Evolutionary conservation across 2,888 invertebrate genomes (phyloP).

Genomic region (Drosophila neoperkinsi): DNA sequence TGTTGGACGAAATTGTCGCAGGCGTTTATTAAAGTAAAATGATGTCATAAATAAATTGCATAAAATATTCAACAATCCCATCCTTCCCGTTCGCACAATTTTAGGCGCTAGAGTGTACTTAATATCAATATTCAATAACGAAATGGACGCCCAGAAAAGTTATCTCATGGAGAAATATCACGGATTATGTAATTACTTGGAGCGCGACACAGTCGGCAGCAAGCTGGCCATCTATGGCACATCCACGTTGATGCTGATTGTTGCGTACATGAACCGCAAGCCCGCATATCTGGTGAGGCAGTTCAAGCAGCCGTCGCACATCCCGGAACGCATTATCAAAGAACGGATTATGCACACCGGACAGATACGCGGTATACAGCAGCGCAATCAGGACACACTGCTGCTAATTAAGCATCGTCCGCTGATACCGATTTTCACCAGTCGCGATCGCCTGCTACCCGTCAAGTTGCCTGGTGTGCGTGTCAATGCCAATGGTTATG

Average conservation of each 20-base stretch:
- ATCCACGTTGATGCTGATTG: constrained; percentile 74
- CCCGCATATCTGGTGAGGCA: constrained; percentile 81
- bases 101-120: constrained; percentile 59
- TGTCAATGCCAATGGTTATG: constrained; percentile 83
- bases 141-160: constrained; percentile 62
- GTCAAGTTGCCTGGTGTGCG: constrained; percentile 82
- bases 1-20: constrained; percentile 37
- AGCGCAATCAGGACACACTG: constrained; percentile 78
- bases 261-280: constrained; percentile 78
- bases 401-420: constrained; percentile 80
- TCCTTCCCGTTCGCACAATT: constrained; percentile 34
- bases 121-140: constrained; percentile 29
- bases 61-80: constrained; percentile 48
- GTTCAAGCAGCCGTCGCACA: constrained; percentile 82
- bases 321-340: constrained; percentile 79
- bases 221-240: constrained; percentile 79
- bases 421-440: constrained; percentile 76
- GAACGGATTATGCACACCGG: constrained; percentile 82
- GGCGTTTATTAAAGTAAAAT: constrained; percentile 67
- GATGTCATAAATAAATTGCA: constrained; percentile 71
- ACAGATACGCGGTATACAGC: constrained; percentile 72
- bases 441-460: constrained; percentile 70
- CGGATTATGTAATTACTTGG: constrained; percentile 81
- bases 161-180: constrained; percentile 70
- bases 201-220: constrained; percentile 77